Conservation (phyloP, 2,888 invertebrate genomes). For the Amphipoea lucens region DNA sequence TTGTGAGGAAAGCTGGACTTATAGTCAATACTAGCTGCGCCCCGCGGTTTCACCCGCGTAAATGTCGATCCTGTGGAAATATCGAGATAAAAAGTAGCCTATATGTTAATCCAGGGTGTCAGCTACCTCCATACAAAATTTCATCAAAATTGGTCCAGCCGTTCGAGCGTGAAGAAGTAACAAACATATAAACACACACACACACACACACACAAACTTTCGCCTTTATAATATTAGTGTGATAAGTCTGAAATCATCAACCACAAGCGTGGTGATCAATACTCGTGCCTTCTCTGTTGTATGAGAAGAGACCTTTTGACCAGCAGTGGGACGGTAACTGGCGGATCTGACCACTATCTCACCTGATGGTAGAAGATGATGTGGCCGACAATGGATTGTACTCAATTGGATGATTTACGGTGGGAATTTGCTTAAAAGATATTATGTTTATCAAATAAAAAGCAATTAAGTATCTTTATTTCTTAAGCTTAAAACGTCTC, state of each 20-base stretch:
- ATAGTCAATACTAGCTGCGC: not conserved
- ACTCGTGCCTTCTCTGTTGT: not conserved
- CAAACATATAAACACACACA: too few species aligned
- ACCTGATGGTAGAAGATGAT: not conserved
- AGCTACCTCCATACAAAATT: too few species aligned
- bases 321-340: not conserved
- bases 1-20: not conserved
- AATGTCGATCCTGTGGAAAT: too few species aligned
- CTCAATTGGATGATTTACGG: not conserved
- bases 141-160: too few species aligned
- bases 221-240: too few species aligned
- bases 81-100: too few species aligned
- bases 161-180: too few species aligned
- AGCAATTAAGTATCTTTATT: not conserved
- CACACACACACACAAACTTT: too few species aligned
- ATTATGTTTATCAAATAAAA: not conserved
- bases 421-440: not conserved
- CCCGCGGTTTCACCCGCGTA: too few species aligned
- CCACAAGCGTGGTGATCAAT: not conserved
- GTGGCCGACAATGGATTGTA: not conserved
- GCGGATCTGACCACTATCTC: not conserved
- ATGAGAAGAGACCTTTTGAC: not conserved
- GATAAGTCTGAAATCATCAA: not conserved
- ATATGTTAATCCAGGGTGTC: too few species aligned
- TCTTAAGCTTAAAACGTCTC: not conserved